Evolutionary conservation across 2,888 invertebrate species (phyloP).

Genomic region (Nomada ruficornis): DNA sequence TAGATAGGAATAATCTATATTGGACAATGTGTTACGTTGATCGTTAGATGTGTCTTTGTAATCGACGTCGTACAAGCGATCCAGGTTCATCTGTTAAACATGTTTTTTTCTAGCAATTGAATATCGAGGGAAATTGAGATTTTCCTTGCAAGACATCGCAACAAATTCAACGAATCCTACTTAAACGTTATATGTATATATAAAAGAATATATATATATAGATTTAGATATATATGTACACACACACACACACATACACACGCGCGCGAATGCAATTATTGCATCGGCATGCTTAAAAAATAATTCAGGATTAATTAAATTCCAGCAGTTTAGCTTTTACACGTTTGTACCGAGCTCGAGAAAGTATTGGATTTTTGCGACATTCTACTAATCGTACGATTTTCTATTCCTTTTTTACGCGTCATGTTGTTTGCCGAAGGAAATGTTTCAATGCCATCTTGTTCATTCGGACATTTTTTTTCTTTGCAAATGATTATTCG

Average conservation of each 20-base stretch:
- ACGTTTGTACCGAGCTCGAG: conserved; percentile 57
- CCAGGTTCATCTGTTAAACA: neutral
- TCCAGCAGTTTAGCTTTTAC: conserved; percentile 63
- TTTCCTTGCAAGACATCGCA: conserved; percentile 36
- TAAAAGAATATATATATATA: neutral
- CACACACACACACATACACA: conserved; percentile 15
- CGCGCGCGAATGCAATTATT: conserved; percentile 26
- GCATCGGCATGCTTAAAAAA: conserved; percentile 10
- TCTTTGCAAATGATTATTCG: conserved; percentile 7
- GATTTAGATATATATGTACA: conserved; percentile 1
- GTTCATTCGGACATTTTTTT: conserved; percentile 31
- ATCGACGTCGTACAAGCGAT: conserved; percentile 19
- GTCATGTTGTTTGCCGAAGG: conserved; percentile 44
- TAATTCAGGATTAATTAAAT: conserved; percentile 29
- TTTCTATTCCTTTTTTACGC: conserved; percentile 59
- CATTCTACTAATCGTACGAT: conserved; percentile 35
- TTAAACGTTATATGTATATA: conserved; percentile 26
- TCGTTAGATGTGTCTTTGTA: conserved; percentile 22
- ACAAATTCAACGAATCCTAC: conserved; percentile 56
- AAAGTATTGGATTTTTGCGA: conserved; percentile 46
- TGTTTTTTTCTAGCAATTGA: conserved; percentile 17
- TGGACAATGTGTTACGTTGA: conserved; percentile 28
- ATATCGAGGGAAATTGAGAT: conserved; percentile 15
- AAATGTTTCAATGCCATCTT: conserved; percentile 39
- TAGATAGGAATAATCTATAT: conserved; percentile 1